A percentile compares a stretch with the other conserved stretches of the same genome.
These are phyloP conservation scores for Brachyistius frenatus DNA, from an alignment of 2,113 vertebrate genomes.

Conservation along the genomic window DNA sequence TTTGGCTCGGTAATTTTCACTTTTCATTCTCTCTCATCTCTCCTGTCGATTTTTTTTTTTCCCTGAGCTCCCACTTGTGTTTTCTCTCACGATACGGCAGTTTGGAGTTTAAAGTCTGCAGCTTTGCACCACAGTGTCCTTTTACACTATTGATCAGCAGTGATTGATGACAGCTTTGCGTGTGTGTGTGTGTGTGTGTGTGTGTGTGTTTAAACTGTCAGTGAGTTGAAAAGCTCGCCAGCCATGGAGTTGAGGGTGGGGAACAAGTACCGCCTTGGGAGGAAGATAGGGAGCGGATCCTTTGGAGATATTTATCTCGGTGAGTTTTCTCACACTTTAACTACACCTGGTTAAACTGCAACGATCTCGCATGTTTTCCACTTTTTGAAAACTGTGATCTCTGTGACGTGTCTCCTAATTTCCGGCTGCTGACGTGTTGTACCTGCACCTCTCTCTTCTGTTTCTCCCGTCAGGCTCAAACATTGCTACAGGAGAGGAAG, in stretches of 20 bases:
- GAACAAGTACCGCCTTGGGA: conserved; percentile 96
- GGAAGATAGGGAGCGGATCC: conserved; percentile 97
- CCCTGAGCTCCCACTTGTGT: conserved; percentile 7
- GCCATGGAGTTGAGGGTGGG: conserved; percentile 97
- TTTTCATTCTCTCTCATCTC: conserved; percentile 19
- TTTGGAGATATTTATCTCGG: conserved; percentile 98
- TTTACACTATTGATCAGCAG: conserved; percentile 57
- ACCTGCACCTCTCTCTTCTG: background rate
- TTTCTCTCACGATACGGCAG: conserved; percentile 39
- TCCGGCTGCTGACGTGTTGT: background rate
- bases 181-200: conserved; percentile 29
- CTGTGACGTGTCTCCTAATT: no score
- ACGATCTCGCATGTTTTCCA: background rate
- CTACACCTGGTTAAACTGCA: background rate
- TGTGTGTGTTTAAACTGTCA: conserved; percentile 55
- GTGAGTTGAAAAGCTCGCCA: conserved; percentile 62
- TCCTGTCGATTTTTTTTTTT: background rate
- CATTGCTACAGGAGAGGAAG: conserved; percentile 97
- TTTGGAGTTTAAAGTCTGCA: conserved; percentile 47
- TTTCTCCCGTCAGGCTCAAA: conserved; percentile 90
- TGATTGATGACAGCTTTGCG: conserved; percentile 63
- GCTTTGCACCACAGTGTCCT: conserved; percentile 63
- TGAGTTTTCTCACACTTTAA: conserved; percentile 61
- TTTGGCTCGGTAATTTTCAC: conserved; percentile 3
- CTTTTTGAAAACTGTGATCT: background rate